Evolutionary conservation across 2,888 invertebrate species (phyloP).

Genomic region (Caenorhabditis plicata): DNA sequence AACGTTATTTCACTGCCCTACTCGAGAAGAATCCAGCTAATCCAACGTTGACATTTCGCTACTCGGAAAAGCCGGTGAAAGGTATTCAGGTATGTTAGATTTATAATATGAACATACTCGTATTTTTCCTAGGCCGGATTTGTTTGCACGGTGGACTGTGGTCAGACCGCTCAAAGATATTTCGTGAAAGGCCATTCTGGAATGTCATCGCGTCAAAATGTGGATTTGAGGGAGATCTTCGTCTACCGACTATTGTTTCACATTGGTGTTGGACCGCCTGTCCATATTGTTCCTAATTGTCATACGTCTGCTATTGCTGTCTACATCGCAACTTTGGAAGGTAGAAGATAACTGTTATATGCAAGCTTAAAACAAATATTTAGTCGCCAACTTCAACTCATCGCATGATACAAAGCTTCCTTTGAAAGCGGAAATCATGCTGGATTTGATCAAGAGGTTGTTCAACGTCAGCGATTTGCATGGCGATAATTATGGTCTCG

Average conservation of each 20-base stretch:
- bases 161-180: slow-evolving; percentile 1
- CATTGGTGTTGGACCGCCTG: not conserved
- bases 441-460: slow-evolving; percentile 1
- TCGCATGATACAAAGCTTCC: slow-evolving; percentile 1
- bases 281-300: not conserved
- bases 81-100: slow-evolving; percentile 4
- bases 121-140: slow-evolving; percentile 5
- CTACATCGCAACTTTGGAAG: slow-evolving; percentile 3
- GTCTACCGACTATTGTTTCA: not conserved
- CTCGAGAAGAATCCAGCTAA: not conserved
- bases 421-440: not conserved
- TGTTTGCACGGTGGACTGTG: slow-evolving; percentile 1
- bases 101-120: slow-evolving; percentile 7
- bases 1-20: slow-evolving; percentile 2
- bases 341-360: slow-evolving; percentile 5
- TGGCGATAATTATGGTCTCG: slow-evolving; percentile 1
- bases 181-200: slow-evolving; percentile 1
- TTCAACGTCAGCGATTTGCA: not conserved
- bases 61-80: not conserved
- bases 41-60: not conserved
- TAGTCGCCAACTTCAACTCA: not conserved
- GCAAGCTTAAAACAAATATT: slow-evolving; percentile 1
- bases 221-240: slow-evolving; percentile 1
- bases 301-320: not conserved
- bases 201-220: slow-evolving; percentile 2